phyloP scores from a whole-genome alignment of 1,140 invertebrate species.

The Neodiprion lecontei region DNA sequence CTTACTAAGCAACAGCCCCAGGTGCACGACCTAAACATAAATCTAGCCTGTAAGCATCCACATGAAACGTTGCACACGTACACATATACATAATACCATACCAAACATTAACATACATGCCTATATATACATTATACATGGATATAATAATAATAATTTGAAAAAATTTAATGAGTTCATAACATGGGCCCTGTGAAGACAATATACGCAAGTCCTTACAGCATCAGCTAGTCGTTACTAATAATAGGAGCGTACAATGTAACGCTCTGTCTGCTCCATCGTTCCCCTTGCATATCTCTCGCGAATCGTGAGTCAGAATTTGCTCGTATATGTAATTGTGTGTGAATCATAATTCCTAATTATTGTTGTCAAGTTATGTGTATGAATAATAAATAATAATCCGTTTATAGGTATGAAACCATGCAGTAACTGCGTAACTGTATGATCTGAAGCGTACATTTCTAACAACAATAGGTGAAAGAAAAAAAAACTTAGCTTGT shows the following conservation, averaged over 20 bases:
- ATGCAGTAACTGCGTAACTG: conserved; percentile 15
- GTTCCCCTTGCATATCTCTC: conserved; percentile 29
- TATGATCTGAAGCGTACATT: conserved; percentile 17
- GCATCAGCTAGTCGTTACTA: conserved; percentile 35
- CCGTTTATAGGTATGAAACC: conserved; percentile 24
- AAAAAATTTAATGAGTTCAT: conserved; percentile 26
- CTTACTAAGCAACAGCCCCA: conserved; percentile 27
- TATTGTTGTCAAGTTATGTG: conserved; percentile 22
- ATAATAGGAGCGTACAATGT: conserved; percentile 19
- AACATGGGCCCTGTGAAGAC: conserved; percentile 36
- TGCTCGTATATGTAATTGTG: conserved; percentile 26
- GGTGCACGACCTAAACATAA: conserved; percentile 2
- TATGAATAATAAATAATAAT: conserved; percentile 20
- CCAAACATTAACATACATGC: not conserved
- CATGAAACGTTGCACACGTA: not conserved
- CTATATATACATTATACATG: no score
- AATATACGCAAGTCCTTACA: conserved; percentile 36
- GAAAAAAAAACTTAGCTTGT: conserved; percentile 2
- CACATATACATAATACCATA: not conserved
- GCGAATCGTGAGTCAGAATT: conserved; percentile 28
- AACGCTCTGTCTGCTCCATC: not conserved
- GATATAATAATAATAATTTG: conserved; percentile 8
- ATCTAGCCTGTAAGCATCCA: not conserved
- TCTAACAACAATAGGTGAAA: conserved; percentile 10
- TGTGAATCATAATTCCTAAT: conserved; percentile 22